phyloP scores from a whole-genome alignment of 2,797 vertebrate species.

The Bovichtus diacanthus region DNA sequence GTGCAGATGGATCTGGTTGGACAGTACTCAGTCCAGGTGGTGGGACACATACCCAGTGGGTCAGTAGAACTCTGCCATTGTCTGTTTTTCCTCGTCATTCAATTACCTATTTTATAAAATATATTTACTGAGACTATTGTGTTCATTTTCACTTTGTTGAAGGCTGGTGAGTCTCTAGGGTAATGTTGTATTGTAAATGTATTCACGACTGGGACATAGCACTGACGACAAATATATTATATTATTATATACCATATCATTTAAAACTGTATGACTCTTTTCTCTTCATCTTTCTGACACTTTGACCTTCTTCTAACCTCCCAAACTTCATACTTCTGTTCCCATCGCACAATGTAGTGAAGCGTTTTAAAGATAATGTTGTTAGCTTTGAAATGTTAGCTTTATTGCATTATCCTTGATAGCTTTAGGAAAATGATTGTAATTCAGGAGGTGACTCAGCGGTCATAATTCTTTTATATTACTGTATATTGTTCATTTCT shows the following conservation, averaged over 20 bases:
- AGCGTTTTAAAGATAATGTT: too few relatives aligned
- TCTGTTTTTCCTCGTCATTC: constrained; percentile 17
- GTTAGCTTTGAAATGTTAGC: too few relatives aligned
- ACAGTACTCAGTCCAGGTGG: constrained; percentile 84
- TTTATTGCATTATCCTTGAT: neutral
- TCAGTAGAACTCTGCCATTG: constrained; percentile 77
- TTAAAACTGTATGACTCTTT: neutral
- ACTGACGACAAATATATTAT: too few relatives aligned
- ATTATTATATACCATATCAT: too few relatives aligned
- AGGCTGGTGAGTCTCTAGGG: too few relatives aligned
- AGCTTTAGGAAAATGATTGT: constrained; percentile 7
- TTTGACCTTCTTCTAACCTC: neutral
- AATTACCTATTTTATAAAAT: neutral
- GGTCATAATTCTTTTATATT: constrained; percentile 13
- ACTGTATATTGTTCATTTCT: neutral
- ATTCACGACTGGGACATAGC: neutral
- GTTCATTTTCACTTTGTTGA: neutral
- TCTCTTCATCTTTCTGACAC: neutral
- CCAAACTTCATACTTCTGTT: neutral
- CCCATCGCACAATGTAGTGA: neutral
- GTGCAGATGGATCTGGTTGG: constrained; percentile 76
- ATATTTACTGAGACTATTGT: neutral
- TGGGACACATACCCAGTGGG: constrained; percentile 91
- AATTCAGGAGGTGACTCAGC: constrained; percentile 4
- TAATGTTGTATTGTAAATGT: too few relatives aligned